Conservation (phyloP, 2,888 invertebrate genomes). For the Electrophaes corylata region DNA sequence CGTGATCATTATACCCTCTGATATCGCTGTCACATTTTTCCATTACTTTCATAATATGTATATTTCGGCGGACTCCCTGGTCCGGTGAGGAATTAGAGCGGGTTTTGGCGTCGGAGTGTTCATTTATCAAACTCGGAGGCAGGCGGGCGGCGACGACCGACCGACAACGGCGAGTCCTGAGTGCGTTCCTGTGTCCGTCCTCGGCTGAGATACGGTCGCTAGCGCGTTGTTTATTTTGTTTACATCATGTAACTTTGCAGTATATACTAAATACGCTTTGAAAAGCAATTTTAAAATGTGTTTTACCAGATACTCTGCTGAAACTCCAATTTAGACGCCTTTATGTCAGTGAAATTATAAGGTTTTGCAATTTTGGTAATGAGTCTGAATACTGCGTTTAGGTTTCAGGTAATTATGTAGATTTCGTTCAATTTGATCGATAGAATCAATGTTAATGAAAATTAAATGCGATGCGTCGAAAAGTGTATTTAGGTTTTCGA, state of each 20-base stretch:
- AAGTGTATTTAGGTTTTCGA: neutral
- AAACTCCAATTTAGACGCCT: neutral
- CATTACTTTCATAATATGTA: constrained; percentile 74
- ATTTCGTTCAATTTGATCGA: too few relatives aligned
- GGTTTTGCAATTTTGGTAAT: too few relatives aligned
- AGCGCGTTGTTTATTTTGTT: constrained; percentile 65
- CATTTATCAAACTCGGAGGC: constrained; percentile 76
- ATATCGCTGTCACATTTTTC: constrained; percentile 62
- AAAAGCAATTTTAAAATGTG: constrained; percentile 26
- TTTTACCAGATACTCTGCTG: neutral
- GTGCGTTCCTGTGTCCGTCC: constrained; percentile 74
- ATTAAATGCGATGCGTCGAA: neutral
- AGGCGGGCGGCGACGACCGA: constrained; percentile 29
- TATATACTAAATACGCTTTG: constrained; percentile 46
- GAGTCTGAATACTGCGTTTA: too few relatives aligned
- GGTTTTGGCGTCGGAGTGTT: constrained; percentile 50
- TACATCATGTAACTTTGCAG: constrained; percentile 56
- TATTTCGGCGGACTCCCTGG: constrained; percentile 56
- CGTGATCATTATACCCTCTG: constrained; percentile 49
- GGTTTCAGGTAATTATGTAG: too few relatives aligned
- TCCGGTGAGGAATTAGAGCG: constrained; percentile 63
- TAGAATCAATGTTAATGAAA: too few relatives aligned
- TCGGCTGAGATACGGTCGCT: constrained; percentile 44
- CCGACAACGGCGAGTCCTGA: constrained; percentile 57
- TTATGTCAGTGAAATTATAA: neutral